Conservation (phyloP, 2,797 vertebrate genomes). For the Amblyraja radiata region DNA sequence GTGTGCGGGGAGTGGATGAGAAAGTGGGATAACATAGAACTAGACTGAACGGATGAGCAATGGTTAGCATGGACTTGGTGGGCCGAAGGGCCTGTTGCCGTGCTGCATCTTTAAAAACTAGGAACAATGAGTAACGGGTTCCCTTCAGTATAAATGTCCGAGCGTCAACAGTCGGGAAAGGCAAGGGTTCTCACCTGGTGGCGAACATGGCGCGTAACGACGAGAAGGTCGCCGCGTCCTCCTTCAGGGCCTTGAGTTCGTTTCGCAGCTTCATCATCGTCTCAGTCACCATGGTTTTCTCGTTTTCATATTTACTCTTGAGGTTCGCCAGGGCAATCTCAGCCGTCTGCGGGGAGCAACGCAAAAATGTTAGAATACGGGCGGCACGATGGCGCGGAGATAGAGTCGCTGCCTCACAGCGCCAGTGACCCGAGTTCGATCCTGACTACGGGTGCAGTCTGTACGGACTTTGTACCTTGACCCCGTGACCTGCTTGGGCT, state of each 20-base stretch:
- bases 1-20: too few relatives aligned
- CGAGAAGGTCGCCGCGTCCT: constrained; percentile 97
- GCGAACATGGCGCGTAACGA: constrained; percentile 97
- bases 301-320: constrained; percentile 98
- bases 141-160: background rate
- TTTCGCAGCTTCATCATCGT: constrained; percentile 97
- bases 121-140: background rate
- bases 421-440: too few relatives aligned
- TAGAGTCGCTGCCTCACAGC: too few relatives aligned
- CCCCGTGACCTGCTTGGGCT: too few relatives aligned
- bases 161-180: background rate
- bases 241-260: constrained; percentile 93
- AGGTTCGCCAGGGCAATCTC: constrained; percentile 89
- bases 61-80: too few relatives aligned
- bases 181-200: constrained; percentile 69
- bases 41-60: too few relatives aligned
- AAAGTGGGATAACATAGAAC: too few relatives aligned
- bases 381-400: too few relatives aligned
- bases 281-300: constrained; percentile 94
- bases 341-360: constrained; percentile 69
- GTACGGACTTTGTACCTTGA: too few relatives aligned
- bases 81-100: too few relatives aligned
- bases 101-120: background rate
- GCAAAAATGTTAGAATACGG: background rate
- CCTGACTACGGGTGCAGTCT: too few relatives aligned